Percentiles rank a stretch among this genome's conserved stretches.
Evolutionary conservation across 2,888 invertebrate species (phyloP).

Genomic region (Litoditis marina): DNA sequence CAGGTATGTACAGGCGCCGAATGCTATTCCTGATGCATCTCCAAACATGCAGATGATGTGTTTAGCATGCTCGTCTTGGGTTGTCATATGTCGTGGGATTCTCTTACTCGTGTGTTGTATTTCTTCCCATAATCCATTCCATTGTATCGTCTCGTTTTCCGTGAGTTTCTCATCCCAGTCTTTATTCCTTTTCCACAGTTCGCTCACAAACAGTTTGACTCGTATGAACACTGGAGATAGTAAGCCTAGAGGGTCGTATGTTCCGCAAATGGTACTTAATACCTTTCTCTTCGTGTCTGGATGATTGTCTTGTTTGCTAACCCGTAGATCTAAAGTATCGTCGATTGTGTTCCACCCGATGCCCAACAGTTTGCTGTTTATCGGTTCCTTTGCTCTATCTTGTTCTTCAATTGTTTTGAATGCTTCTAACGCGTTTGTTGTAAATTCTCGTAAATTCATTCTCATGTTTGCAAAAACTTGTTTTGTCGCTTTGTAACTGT

Average conservation of each 20-base stretch:
- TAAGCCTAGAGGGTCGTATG: neutral
- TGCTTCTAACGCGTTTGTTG: neutral
- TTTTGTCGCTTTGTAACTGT: neutral
- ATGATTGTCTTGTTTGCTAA: neutral
- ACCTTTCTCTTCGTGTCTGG: neutral
- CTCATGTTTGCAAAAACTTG: neutral
- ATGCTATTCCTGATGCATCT: neutral
- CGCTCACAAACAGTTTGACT: neutral
- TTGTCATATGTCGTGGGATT: neutral
- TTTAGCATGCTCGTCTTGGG: neutral
- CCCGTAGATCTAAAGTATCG: neutral
- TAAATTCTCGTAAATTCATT: conserved; percentile 3
- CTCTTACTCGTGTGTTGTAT: neutral
- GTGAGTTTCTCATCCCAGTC: neutral
- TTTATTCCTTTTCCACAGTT: neutral
- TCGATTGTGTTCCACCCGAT: neutral
- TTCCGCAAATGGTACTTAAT: neutral
- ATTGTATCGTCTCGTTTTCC: neutral
- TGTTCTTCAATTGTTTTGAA: neutral
- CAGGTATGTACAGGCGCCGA: neutral
- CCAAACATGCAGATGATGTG: neutral
- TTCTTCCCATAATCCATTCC: neutral
- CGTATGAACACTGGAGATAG: neutral
- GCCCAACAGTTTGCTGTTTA: neutral
- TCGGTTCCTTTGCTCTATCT: neutral